A percentile compares a stretch with the other conserved stretches of the same genome.
Evolutionary conservation across 2,888 invertebrate species (phyloP).

Genomic region (Pediacus dermestoides): DNA sequence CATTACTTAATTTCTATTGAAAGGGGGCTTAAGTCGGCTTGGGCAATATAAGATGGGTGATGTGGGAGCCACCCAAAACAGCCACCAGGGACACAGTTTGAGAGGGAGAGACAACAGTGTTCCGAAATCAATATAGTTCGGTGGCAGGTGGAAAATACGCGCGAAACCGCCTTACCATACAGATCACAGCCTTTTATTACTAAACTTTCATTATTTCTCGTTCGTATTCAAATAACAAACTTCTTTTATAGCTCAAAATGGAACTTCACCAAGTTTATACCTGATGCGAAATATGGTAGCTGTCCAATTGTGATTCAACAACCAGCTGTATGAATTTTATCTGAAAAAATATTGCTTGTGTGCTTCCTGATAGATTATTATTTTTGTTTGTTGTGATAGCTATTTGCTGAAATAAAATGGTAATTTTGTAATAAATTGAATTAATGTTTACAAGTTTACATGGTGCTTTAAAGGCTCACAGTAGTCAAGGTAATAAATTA

Average conservation of each 20-base stretch:
- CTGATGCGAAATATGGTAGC: slow-evolving; percentile 36
- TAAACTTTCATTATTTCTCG: slow-evolving; percentile 45
- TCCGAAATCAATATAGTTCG: slow-evolving; percentile 38
- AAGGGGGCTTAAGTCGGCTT: too few relatives aligned
- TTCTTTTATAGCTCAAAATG: slow-evolving; percentile 41
- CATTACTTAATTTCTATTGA: too few relatives aligned
- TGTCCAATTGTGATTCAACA: slow-evolving; percentile 30
- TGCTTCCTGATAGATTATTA: slow-evolving; percentile 25
- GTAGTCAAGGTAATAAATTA: too few relatives aligned
- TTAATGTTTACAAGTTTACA: too few relatives aligned
- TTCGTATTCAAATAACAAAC: slow-evolving; percentile 46
- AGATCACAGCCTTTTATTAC: slow-evolving; percentile 41
- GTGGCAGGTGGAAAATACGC: slow-evolving; percentile 43
- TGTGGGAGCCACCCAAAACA: too few relatives aligned
- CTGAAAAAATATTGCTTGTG: slow-evolving; percentile 23
- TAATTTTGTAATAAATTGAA: too few relatives aligned
- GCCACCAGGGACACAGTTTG: too few relatives aligned
- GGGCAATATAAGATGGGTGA: too few relatives aligned
- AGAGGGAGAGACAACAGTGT: too few relatives aligned
- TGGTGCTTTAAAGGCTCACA: too few relatives aligned
- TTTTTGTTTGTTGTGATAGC: too few relatives aligned
- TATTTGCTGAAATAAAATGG: slow-evolving; percentile 9
- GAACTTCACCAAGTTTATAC: slow-evolving; percentile 36
- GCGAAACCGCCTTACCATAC: slow-evolving; percentile 39
- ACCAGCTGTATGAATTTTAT: slow-evolving; percentile 34